Conservation (phyloP, 2,888 invertebrate genomes). For the Bedellia somnulentella region DNA sequence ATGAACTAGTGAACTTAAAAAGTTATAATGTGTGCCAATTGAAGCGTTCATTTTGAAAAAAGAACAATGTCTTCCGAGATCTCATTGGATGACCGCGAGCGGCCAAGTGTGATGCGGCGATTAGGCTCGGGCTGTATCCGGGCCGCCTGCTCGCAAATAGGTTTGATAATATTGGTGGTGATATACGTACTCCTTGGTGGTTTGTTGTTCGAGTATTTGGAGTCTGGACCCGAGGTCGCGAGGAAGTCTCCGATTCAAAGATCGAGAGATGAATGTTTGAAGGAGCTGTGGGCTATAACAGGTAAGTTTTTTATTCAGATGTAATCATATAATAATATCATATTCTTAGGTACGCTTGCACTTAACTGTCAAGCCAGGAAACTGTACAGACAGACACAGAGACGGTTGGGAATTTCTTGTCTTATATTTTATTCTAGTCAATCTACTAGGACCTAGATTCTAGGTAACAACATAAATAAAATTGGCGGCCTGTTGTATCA, state of each 20-base stretch:
- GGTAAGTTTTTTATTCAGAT: slow-evolving; percentile 64
- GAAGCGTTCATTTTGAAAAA: neutral
- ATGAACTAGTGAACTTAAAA: slow-evolving; percentile 2
- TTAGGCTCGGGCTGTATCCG: slow-evolving; percentile 39
- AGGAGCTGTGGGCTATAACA: slow-evolving; percentile 79
- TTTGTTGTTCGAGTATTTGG: slow-evolving; percentile 72
- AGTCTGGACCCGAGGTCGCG: slow-evolving; percentile 68
- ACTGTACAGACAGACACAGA: no score
- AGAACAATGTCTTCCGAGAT: slow-evolving; percentile 41
- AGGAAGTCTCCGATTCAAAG: slow-evolving; percentile 65
- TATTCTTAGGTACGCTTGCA: no score
- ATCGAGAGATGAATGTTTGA: slow-evolving; percentile 68
- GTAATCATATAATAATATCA: no score
- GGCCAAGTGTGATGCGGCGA: slow-evolving; percentile 31
- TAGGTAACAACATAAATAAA: no score
- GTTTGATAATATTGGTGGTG: slow-evolving; percentile 72
- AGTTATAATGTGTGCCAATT: neutral
- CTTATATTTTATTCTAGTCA: no score
- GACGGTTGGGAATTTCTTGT: no score
- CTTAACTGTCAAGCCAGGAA: no score
- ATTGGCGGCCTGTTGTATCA: no score
- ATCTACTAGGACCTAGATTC: no score
- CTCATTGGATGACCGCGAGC: slow-evolving; percentile 42
- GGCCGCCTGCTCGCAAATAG: slow-evolving; percentile 69
- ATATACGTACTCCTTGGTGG: slow-evolving; percentile 76